phyloP scores from a whole-genome alignment of 2,888 invertebrate genomes.

The Cataglyphis albicans region DNA sequence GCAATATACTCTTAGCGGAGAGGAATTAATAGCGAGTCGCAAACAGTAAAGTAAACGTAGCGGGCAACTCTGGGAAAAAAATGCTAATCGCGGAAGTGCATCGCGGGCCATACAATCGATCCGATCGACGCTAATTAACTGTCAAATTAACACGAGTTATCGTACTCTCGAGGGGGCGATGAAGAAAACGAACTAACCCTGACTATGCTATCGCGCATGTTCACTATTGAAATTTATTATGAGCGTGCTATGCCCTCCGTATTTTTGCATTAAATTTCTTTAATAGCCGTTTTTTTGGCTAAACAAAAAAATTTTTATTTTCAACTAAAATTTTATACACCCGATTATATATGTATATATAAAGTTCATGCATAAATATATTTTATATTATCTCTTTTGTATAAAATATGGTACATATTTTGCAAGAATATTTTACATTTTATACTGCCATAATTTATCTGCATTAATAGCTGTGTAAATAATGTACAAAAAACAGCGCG shows the following conservation, averaged over 20 bases:
- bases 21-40: constrained; percentile 30
- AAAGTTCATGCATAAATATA: background rate
- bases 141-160: constrained; percentile 80
- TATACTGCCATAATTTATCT: background rate
- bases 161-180: constrained; percentile 63
- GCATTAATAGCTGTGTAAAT: constrained; percentile 6
- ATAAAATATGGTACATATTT: background rate
- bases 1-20: constrained; percentile 11
- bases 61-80: constrained; percentile 28
- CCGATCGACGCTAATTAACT: constrained; percentile 78
- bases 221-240: constrained; percentile 70
- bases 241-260: constrained; percentile 29
- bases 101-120: constrained; percentile 69
- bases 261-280: constrained; percentile 24
- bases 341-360: background rate
- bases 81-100: constrained; percentile 59
- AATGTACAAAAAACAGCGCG: background rate
- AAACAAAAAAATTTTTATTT: background rate
- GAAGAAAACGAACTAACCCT: constrained; percentile 69
- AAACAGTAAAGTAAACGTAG: constrained; percentile 52
- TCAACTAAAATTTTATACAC: background rate
- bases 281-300: background rate
- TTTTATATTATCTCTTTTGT: background rate
- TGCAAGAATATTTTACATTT: background rate
- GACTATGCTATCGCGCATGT: constrained; percentile 52